Evolutionary conservation across 2,888 invertebrate species (phyloP), one percentile per base, ranked within the genome.

Genomic region (Anthrax anthrax): DNA sequence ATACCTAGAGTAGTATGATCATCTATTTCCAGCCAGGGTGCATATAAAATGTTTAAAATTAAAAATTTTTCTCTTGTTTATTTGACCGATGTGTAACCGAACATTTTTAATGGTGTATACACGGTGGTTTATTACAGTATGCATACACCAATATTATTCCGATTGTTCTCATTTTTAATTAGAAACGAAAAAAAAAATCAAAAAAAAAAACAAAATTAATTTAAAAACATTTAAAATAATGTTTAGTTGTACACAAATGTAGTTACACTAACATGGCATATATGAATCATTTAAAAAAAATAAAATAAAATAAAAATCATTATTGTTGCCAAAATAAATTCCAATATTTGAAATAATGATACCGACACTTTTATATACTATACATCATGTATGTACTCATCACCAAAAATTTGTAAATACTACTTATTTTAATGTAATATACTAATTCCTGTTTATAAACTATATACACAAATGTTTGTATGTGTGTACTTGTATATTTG

Each of bases 41-140:
- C 40, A 43, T 12, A 27, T 43, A 37, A 29, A 47, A 44, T 37
- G 47, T 44, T 50, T 37, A 63, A 64, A 60, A 50, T 47, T n/a
- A n/a, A n/a, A n/a, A n/a, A n/a, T n/a, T n/a, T n/a, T n/a, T n/a
- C n/a, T n/a, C n/a, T n/a, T n/a, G n/a, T n/a, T n/a, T 42, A 52
- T 59, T 63, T 64, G 67, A 58, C 19, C 40, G 47, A 44, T 41
- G 43, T 49, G 45, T 39, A 37, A 17, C 47, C 44, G 44, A 23
- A n/a, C n/a, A n/a, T n/a, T n/a, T n/a, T n/a, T n/a, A n/a, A n/a
- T n/a, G n/a, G n/a, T n/a, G n/a, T n/a, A n/a, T n/a, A n/a, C n/a
- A n/a, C 23, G 23, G 9, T 8, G 23, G 23, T 27, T n/a, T n/a
- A n/a, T n/a, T n/a, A n/a, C n/a, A n/a, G n/a, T n/a, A n/a, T n/a